phyloP scores from a whole-genome alignment of 2,797 vertebrate species.

The Periophthalmus magnuspinnatus region DNA sequence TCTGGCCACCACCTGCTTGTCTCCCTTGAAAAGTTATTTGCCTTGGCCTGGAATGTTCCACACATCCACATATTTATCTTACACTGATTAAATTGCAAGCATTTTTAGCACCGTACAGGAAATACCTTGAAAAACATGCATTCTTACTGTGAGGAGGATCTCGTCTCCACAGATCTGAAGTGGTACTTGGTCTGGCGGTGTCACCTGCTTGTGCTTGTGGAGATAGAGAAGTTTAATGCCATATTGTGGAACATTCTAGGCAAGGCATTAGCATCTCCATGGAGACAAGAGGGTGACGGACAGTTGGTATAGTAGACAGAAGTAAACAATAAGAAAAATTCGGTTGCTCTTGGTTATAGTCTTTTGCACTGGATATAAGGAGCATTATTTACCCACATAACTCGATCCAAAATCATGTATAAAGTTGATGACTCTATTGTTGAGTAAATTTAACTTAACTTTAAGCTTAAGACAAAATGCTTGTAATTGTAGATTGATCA shows the following conservation, averaged over 20 bases:
- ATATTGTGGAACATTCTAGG: too few species aligned
- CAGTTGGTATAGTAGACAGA: too few species aligned
- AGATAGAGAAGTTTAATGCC: not conserved
- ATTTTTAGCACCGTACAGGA: not conserved
- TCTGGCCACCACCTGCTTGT: not conserved
- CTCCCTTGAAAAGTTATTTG: not conserved
- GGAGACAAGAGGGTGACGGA: too few species aligned
- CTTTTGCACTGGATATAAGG: too few species aligned
- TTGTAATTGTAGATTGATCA: too few species aligned
- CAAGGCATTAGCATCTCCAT: too few species aligned
- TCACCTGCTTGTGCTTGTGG: not conserved
- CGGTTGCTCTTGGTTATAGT: too few species aligned
- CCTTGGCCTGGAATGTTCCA: not conserved
- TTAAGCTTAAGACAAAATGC: not conserved
- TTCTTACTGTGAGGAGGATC: not conserved
- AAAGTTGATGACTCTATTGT: not conserved
- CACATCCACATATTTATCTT: not conserved
- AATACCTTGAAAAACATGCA: not conserved
- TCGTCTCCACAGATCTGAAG: not conserved
- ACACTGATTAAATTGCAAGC: not conserved
- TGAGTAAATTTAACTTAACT: not conserved
- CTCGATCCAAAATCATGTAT: too few species aligned
- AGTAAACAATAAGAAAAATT: too few species aligned
- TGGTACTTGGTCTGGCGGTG: not conserved
- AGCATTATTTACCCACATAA: too few species aligned